phyloP scores from a whole-genome alignment of 2,113 vertebrate species.

The Syngnathoides biaculeatus region DNA sequence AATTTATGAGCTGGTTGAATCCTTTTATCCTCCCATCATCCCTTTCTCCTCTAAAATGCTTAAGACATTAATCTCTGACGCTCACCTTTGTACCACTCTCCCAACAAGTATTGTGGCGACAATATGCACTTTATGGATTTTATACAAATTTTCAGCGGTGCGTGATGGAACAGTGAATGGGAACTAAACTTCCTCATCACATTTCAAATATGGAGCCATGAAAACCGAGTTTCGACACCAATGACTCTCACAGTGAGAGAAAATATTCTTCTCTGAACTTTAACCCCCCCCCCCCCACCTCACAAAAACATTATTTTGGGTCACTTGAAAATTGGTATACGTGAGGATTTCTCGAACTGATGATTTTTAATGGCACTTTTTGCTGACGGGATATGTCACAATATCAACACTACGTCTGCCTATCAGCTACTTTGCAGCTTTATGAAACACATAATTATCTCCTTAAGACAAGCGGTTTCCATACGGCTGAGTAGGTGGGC shows the following conservation, averaged over 20 bases:
- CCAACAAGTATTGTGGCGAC: constrained; percentile 37
- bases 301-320: neutral
- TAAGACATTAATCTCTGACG: constrained; percentile 60
- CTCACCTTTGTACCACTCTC: constrained; percentile 44
- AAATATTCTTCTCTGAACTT: neutral
- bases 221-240: constrained; percentile 3
- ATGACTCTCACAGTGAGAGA: neutral
- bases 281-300: no score
- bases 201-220: constrained; percentile 1
- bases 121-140: neutral
- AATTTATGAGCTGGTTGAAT: constrained; percentile 66
- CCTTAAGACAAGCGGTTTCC: no score
- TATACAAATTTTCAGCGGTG: neutral
- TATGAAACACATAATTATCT: no score
- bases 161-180: neutral
- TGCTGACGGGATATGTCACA: no score
- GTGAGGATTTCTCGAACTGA: no score
- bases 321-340: neutral
- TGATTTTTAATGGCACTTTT: no score
- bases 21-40: constrained; percentile 63
- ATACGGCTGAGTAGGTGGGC: no score
- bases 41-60: constrained; percentile 60
- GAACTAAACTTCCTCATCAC: neutral
- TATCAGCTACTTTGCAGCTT: no score
- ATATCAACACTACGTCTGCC: no score